Conservation (phyloP, 1,140 invertebrate species). For the Heliconius melpomene region DNA sequence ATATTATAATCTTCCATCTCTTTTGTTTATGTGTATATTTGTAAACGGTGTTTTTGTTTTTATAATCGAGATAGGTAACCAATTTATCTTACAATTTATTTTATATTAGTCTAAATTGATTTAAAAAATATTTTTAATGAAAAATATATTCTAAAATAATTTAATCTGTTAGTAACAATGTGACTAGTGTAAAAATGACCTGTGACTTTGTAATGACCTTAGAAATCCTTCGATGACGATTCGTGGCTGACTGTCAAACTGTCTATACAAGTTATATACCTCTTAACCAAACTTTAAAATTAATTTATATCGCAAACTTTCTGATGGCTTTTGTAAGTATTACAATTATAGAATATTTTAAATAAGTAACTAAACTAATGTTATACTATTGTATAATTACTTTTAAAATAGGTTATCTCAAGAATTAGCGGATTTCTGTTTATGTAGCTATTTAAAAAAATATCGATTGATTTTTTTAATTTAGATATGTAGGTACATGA, state of each 20-base stretch:
- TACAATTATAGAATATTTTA: not conserved
- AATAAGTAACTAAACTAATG: not conserved
- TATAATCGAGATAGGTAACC: too few species aligned
- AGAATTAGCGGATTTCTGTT: not conserved
- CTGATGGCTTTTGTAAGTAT: slow-evolving; percentile 54
- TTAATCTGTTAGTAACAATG: slow-evolving; percentile 15
- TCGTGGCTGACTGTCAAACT: slow-evolving; percentile 58
- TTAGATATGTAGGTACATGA: not conserved
- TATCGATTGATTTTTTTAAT: not conserved
- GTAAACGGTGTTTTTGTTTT: too few species aligned
- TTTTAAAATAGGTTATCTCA: slow-evolving; percentile 6
- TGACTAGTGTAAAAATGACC: slow-evolving; percentile 50
- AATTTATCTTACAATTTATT: too few species aligned
- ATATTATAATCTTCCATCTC: too few species aligned
- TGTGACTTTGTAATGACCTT: slow-evolving; percentile 71
- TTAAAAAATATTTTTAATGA: not conserved
- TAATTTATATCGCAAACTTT: slow-evolving; percentile 25
- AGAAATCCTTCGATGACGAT: slow-evolving; percentile 46
- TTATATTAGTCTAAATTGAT: too few species aligned
- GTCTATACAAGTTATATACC: slow-evolving; percentile 23
- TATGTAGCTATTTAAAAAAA: not conserved
- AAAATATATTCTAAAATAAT: slow-evolving; percentile 17
- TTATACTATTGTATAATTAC: not conserved
- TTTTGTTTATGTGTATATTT: too few species aligned
- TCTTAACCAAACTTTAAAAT: slow-evolving; percentile 10